Evolutionary conservation across 1,140 invertebrate species (phyloP).

Genomic region (Eciton burchellii): DNA sequence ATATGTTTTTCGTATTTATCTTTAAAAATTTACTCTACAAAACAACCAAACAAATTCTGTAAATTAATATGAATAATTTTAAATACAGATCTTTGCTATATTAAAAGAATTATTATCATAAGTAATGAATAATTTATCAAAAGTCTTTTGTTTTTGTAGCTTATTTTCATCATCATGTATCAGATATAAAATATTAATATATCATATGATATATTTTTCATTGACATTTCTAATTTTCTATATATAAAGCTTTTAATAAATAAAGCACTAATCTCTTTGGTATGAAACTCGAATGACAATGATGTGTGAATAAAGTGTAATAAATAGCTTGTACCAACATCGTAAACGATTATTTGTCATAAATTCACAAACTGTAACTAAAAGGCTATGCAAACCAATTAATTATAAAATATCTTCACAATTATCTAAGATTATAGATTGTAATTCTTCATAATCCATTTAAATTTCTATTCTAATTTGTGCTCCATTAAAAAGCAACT

Average conservation of each 20-base stretch:
- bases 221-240: slow-evolving; percentile 56
- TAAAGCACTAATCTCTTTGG: slow-evolving; percentile 76
- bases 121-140: slow-evolving; percentile 40
- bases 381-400: slow-evolving; percentile 28
- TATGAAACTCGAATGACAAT: slow-evolving; percentile 64
- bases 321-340: slow-evolving; percentile 45
- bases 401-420: slow-evolving; percentile 20
- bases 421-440: slow-evolving; percentile 6
- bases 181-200: slow-evolving; percentile 52
- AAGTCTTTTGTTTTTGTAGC: slow-evolving; percentile 38
- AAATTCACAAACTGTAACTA: slow-evolving; percentile 24
- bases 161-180: slow-evolving; percentile 6
- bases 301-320: slow-evolving; percentile 16
- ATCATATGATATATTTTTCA: slow-evolving; percentile 43
- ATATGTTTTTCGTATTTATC: slow-evolving; percentile 20
- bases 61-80: slow-evolving; percentile 23
- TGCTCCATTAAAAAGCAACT: slow-evolving; percentile 53
- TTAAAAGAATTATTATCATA: slow-evolving; percentile 7
- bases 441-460: slow-evolving; percentile 23
- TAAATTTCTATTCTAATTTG: slow-evolving; percentile 51
- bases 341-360: slow-evolving; percentile 11
- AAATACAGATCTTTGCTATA: slow-evolving; percentile 49
- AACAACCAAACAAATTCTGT: slow-evolving; percentile 26
- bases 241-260: slow-evolving; percentile 71
- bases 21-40: neutral